phyloP scores from a whole-genome alignment of 2,888 invertebrate species.

The Tethea ocularis region DNA sequence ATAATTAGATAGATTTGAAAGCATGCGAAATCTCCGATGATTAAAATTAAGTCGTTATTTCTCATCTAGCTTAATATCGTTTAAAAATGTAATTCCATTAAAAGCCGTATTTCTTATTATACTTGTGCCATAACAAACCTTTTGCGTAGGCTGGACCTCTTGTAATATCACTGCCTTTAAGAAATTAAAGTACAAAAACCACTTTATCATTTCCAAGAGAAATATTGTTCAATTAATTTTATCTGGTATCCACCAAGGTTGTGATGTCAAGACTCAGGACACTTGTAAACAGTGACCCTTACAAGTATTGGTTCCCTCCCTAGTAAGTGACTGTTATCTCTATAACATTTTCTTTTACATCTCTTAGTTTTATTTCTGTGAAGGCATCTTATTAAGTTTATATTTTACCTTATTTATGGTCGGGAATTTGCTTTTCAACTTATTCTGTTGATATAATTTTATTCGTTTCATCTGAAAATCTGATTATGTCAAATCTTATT shows the following conservation, averaged over 20 bases:
- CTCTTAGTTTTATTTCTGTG: background rate
- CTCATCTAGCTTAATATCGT: slow-evolving; percentile 7
- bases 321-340: background rate
- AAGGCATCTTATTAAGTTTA: background rate
- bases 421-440: background rate
- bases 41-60: background rate
- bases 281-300: slow-evolving; percentile 6
- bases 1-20: background rate
- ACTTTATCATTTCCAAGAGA: slow-evolving; percentile 9
- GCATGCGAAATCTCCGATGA: background rate
- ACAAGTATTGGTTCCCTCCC: background rate
- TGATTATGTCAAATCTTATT: background rate
- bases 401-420: background rate
- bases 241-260: slow-evolving; percentile 13
- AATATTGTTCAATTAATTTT: slow-evolving; percentile 29
- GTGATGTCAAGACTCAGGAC: slow-evolving; percentile 11
- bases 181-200: slow-evolving; percentile 7
- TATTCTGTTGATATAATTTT: background rate
- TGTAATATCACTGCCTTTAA: slow-evolving; percentile 2
- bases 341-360: background rate
- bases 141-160: slow-evolving; percentile 2
- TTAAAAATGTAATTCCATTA: slow-evolving; percentile 11
- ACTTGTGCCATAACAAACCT: slow-evolving; percentile 10
- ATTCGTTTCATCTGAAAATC: slow-evolving; percentile 1
- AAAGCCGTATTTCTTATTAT: slow-evolving; percentile 11